These are phyloP conservation scores for Stenopsyche tienmushanensis DNA, from an alignment of 1,140 invertebrate genomes.

Conservation along the genomic window DNA sequence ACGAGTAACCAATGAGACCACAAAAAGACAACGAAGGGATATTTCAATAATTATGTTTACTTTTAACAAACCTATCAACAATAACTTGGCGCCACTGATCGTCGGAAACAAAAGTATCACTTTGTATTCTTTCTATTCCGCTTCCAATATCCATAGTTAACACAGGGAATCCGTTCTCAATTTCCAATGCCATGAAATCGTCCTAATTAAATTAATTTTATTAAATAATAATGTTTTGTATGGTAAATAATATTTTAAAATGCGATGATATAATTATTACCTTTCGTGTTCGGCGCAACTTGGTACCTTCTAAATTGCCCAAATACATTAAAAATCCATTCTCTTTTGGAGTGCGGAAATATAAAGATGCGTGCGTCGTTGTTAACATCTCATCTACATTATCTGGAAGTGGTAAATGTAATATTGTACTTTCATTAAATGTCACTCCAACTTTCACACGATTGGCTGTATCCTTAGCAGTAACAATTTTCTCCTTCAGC, in stretches of 20 bases:
- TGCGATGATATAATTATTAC: constrained; percentile 49
- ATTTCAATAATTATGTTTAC: constrained; percentile 16
- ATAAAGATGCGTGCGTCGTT: constrained; percentile 82
- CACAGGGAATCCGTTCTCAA: constrained; percentile 84
- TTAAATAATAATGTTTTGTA: constrained; percentile 1
- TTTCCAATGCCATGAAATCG: constrained; percentile 91
- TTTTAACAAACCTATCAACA: constrained; percentile 70
- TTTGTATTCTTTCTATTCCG: constrained; percentile 73
- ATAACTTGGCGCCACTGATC: constrained; percentile 89
- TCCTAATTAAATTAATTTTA: constrained; percentile 57
- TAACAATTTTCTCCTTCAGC: constrained; percentile 73
- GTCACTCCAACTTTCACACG: constrained; percentile 77
- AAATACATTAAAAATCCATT: constrained; percentile 87
- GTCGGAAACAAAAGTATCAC: constrained; percentile 76
- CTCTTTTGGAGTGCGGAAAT: constrained; percentile 77
- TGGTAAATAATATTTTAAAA: constrained; percentile 3
- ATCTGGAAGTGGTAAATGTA: constrained; percentile 84
- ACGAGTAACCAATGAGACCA: too few relatives aligned
- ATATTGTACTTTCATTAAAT: constrained; percentile 78
- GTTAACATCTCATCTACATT: constrained; percentile 79
- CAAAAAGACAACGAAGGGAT: background rate
- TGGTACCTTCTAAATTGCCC: constrained; percentile 80
- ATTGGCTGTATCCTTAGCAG: constrained; percentile 75
- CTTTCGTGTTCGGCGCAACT: constrained; percentile 62
- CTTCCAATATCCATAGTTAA: constrained; percentile 87